These are phyloP conservation scores for Liolophura sinensis DNA, from an alignment of 1,140 invertebrate species.

Conservation along the genomic window DNA sequence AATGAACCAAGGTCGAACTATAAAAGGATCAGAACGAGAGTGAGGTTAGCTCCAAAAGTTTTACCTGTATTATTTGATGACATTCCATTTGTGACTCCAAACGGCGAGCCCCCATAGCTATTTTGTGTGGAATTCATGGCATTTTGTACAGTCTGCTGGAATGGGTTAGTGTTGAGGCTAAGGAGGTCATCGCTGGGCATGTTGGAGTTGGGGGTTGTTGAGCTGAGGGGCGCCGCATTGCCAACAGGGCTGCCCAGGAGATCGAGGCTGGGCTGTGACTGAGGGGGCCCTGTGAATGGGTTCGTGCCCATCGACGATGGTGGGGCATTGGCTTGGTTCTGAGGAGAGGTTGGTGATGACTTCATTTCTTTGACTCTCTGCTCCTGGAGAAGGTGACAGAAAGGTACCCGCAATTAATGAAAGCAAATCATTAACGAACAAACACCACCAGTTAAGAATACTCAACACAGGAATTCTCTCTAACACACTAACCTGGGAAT, in stretches of 20 bases:
- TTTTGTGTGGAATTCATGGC: constrained; percentile 20
- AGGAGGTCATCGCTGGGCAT: constrained; percentile 84
- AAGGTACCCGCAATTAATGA: constrained; percentile 2
- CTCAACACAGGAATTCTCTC: too few species aligned
- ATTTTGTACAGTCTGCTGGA: constrained; percentile 71
- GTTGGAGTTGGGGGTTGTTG: constrained; percentile 35
- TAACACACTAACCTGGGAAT: too few species aligned
- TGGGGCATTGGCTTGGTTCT: constrained; percentile 12
- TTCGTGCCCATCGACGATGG: constrained; percentile 13
- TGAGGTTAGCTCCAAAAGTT: too few species aligned
- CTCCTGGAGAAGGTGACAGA: constrained; percentile 28
- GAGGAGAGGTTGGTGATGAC: constrained; percentile 16
- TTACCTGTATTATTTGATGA: neutral
- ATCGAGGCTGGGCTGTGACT: constrained; percentile 65
- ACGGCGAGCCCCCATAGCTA: neutral
- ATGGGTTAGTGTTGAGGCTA: constrained; percentile 80
- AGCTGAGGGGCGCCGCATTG: constrained; percentile 24
- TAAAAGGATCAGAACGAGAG: too few species aligned
- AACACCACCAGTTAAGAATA: too few species aligned
- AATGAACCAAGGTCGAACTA: too few species aligned
- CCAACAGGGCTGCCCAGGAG: constrained; percentile 74
- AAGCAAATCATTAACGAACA: too few species aligned
- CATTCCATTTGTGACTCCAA: neutral
- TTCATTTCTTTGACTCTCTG: constrained; percentile 42
- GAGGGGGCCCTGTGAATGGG: constrained; percentile 5